phyloP scores from a whole-genome alignment of 2,888 invertebrate species.

The Zhengitettix transpicula region DNA sequence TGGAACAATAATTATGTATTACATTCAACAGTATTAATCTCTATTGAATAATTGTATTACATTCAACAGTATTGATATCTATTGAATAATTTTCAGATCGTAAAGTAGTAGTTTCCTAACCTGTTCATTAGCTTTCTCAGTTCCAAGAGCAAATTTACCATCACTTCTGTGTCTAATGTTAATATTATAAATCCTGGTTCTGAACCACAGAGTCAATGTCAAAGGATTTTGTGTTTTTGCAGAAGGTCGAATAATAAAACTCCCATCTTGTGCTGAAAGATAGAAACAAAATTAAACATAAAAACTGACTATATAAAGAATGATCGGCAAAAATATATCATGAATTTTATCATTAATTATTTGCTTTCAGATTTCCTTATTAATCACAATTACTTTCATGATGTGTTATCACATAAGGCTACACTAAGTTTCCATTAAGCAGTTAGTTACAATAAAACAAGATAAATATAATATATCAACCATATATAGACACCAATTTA shows the following conservation, averaged over 20 bases:
- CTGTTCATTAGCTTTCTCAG: conserved; percentile 23
- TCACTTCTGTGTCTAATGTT: conserved; percentile 24
- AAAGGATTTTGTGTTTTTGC: conserved; percentile 24
- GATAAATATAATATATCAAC: too few species aligned
- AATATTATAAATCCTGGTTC: conserved; percentile 25
- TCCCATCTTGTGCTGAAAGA: conserved; percentile 21
- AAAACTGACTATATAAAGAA: too few species aligned
- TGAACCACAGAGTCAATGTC: conserved; percentile 25
- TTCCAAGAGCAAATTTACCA: conserved; percentile 25
- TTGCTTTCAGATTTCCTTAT: too few species aligned
- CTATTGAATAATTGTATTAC: background rate
- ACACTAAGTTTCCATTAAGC: too few species aligned
- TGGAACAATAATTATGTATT: conserved; percentile 9
- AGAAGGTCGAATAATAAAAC: conserved; percentile 26
- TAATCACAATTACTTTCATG: too few species aligned
- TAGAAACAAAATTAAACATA: background rate
- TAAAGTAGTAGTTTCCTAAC: conserved; percentile 11
- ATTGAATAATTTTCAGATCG: background rate
- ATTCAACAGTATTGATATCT: background rate
- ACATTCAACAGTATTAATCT: background rate
- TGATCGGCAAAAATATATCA: too few species aligned
- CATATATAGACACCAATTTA: too few species aligned
- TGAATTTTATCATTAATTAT: too few species aligned
- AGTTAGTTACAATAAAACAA: too few species aligned
- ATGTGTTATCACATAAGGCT: too few species aligned